phyloP scores from a whole-genome alignment of 1,140 invertebrate genomes.

The Oedothorax gibbosus region DNA sequence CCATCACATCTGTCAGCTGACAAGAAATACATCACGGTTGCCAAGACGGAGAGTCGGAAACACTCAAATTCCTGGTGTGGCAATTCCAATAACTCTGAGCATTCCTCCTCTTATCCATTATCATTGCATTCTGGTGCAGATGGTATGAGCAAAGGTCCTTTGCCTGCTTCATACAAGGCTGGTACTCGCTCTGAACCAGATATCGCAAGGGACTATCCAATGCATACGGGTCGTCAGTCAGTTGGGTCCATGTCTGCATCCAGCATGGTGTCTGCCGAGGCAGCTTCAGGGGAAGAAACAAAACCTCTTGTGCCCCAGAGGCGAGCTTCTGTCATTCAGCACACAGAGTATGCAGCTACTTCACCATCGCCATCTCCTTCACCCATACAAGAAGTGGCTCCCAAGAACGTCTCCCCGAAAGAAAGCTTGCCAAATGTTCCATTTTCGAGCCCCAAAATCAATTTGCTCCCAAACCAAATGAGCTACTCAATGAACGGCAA shows the following conservation, averaged over 20 bases:
- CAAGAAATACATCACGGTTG: constrained; percentile 11
- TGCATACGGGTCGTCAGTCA: constrained; percentile 30
- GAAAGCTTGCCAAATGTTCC: neutral
- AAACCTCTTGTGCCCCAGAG: constrained; percentile 39
- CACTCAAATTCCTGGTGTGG: constrained; percentile 39
- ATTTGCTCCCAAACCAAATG: constrained; percentile 29
- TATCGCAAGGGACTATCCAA: constrained; percentile 1
- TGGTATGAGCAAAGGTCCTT: neutral
- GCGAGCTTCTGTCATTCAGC: constrained; percentile 64
- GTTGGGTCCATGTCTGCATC: constrained; percentile 33
- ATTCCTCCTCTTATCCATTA: constrained; percentile 1
- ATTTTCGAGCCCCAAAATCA: constrained; percentile 45
- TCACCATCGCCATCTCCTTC: constrained; percentile 54
- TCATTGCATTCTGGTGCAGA: constrained; percentile 16
- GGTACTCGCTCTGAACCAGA: constrained; percentile 38
- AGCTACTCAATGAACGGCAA: constrained; percentile 44
- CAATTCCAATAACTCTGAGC: too few species aligned
- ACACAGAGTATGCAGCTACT: constrained; percentile 58
- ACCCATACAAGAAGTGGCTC: neutral
- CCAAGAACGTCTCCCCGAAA: constrained; percentile 30
- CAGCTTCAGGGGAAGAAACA: neutral
- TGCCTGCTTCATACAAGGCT: constrained; percentile 21
- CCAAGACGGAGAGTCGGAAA: constrained; percentile 15
- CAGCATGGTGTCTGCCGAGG: constrained; percentile 25
- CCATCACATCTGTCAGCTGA: neutral